Evolutionary conservation across 2,888 invertebrate species (phyloP).

Genomic region (Cataglyphis rosenhaueri): DNA sequence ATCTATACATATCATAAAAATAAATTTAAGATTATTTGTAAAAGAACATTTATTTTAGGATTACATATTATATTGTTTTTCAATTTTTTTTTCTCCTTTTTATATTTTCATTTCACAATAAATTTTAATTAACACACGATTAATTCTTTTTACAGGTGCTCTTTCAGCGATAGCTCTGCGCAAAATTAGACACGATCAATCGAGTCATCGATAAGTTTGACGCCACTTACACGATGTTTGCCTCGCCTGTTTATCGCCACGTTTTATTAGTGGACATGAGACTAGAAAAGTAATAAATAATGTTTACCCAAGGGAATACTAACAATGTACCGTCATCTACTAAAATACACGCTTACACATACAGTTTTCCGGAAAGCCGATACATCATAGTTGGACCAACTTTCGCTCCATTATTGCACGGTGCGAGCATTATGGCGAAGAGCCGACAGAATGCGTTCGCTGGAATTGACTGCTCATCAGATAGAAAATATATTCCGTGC

Average conservation of each 20-base stretch:
- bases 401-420: constrained; percentile 40
- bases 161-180: background rate
- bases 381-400: constrained; percentile 45
- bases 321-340: constrained; percentile 45
- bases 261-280: constrained; percentile 20
- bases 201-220: constrained; percentile 39
- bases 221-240: constrained; percentile 9
- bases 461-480: constrained; percentile 52
- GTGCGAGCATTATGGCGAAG: background rate
- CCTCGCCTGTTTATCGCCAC: constrained; percentile 10
- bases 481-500: constrained; percentile 35
- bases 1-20: background rate
- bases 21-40: background rate
- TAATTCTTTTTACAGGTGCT: background rate
- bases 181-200: constrained; percentile 9
- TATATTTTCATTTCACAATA: background rate
- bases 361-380: constrained; percentile 44
- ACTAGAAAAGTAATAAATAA: constrained; percentile 45
- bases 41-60: background rate
- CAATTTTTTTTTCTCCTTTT: background rate
- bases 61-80: background rate
- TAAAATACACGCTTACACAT: constrained; percentile 39
- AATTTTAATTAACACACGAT: background rate
- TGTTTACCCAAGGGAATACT: constrained; percentile 32
- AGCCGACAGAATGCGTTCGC: constrained; percentile 26